Evolutionary conservation across 2,113 vertebrate species (phyloP), one percentile per base, ranked within the genome.

Genomic region (Psammodynastes pulverulentus): DNA sequence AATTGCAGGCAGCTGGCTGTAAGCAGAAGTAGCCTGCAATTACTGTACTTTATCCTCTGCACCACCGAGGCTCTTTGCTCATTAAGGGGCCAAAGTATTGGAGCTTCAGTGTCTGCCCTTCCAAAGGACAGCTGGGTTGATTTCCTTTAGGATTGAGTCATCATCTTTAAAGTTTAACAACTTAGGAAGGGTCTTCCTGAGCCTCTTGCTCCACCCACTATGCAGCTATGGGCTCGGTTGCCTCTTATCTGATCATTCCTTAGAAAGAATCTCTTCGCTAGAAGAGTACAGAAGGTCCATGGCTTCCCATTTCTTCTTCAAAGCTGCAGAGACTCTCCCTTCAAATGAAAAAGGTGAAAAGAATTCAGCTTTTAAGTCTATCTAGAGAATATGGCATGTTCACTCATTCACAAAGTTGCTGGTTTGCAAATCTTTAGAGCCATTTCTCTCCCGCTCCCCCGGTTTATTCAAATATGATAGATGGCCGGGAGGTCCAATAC

Each of bases 401-500:
- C 7, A 9, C 10, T 89, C 46, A 90, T 0, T 1, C 88, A 43
- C 67, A 58, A 2, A 24, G 48, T 53, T 92, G 87, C 87, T 21
- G 90, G 46, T 21, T 93, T 79, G 1, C 46, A 91, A 89, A 93
- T 5, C 0, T 0, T n/a, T 39, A 93, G 88, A 43, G 92, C 9
- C 67, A 67, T 9, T 45, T 93, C 54, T 93, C 86, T 67, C 86
- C 49, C 62, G n/a, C 48, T 90, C 89, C 52, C 87, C 21, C 85
- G n/a, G 12, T 49, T 46, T 46, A 85, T n/a, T n/a, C 67, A 93
- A 93, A 92, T 91, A 62, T 94, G 94, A 93, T 94, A 95, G 94
- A 93, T 95, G 95, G 91, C 88, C 87, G 93, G n/a, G 51, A 94
- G 54, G 86, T 56, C 89, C 92, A 93, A 84, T 51, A 87, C 34